Base-by-base conservation (phyloP, 1,140 invertebrate genomes). In the Calosoma granatense region DNA sequence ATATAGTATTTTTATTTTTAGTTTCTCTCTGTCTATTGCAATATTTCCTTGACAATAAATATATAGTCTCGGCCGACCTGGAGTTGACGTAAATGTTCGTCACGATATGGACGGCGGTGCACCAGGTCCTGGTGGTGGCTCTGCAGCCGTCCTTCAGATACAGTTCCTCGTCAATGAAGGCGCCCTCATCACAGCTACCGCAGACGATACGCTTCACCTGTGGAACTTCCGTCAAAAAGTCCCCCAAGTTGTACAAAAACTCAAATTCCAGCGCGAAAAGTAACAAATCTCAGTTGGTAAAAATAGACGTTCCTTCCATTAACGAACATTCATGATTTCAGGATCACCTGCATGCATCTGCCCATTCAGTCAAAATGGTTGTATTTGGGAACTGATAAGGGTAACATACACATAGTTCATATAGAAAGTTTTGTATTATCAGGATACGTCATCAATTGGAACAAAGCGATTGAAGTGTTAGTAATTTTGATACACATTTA, bases 381-480 rank as follows among this genome's bases (percentile, higher is more conserved):
- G 61, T 97, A 98, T 75, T 86, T 98, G 56, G 97, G 97, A 58
- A 98, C 96, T 22, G 96, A 99, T 70, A 83, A 90, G 61, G 97
- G 97, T 56, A 99, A 99, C 78, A 90, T 98, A 64, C 94, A 98
- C 74, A 81, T 99, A 57, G 90, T 98, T 64, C 94, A 98, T 78
- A 87, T 98, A 61, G 95, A 97, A 75, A 89, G 88, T 65, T 98
- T 98, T 76, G 79, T 84, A 66, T 82, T 99, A 63, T 98, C 94
- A 67, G 95, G 95, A 61, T 99, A 99, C 79, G 84, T 97, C 72
- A 97, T 99, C 77, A 98, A 98, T 81, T 99, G 97, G 97, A 99
- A 99, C 81, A 99, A 99, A 81, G 93, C 95, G 64, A 99, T 99
- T 73, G 97, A 98, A 87, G 80, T 98, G 94, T 98, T 80, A 94